A percentile compares a stretch with the other conserved stretches of the same genome.
These are phyloP conservation scores for Formica aserva DNA, from an alignment of 2,888 invertebrate species.

Conservation along the genomic window DNA sequence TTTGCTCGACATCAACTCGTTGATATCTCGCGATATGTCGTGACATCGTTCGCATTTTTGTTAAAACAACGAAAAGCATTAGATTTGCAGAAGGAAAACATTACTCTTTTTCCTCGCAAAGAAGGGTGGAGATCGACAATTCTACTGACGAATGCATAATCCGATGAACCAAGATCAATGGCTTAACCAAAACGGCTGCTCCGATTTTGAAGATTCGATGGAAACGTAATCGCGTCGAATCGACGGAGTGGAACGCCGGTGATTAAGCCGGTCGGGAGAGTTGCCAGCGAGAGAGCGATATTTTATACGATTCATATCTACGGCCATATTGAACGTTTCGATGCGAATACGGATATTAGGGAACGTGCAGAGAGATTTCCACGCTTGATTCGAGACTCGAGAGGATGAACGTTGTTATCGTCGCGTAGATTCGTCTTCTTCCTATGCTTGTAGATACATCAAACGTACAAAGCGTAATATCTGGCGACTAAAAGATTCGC, in stretches of 20 bases:
- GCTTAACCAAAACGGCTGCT: constrained; percentile 28
- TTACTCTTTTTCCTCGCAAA: constrained; percentile 7
- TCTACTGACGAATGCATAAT: constrained; percentile 42
- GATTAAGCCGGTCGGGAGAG: constrained; percentile 56
- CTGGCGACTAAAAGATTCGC: neutral
- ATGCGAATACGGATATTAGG: constrained; percentile 39
- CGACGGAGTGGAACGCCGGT: constrained; percentile 52
- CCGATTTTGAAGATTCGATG: constrained; percentile 57
- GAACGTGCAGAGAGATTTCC: constrained; percentile 32
- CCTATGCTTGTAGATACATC: neutral
- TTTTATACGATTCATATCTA: constrained; percentile 55
- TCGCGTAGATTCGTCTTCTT: neutral
- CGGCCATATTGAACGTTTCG: constrained; percentile 47
- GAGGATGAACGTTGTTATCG: neutral
- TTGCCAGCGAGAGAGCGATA: constrained; percentile 50
- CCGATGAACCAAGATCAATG: constrained; percentile 57
- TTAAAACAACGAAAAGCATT: neutral
- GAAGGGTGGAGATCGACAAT: neutral
- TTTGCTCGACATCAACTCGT: neutral
- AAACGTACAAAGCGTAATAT: neutral
- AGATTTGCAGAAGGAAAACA: constrained; percentile 18
- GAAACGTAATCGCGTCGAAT: constrained; percentile 61
- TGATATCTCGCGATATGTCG: neutral
- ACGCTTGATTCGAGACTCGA: constrained; percentile 20
- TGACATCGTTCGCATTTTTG: neutral